Evolutionary conservation across 2,113 vertebrate genomes (phyloP).

Genomic region (Salminus brasiliensis): DNA sequence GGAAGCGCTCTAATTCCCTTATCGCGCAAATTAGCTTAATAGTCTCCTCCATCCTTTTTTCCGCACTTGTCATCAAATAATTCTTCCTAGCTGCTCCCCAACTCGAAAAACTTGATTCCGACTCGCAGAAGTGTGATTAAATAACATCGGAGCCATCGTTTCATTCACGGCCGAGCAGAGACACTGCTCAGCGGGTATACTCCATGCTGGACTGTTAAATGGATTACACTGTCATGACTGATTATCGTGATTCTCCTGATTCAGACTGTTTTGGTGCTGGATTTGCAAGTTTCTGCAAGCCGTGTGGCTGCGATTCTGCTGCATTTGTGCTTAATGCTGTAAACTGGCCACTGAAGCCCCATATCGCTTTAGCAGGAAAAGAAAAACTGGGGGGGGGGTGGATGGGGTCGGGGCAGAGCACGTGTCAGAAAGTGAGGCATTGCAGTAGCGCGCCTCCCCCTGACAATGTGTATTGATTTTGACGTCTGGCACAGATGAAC

Average conservation of each 20-base stretch:
- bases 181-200: constrained; percentile 29
- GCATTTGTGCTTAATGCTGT: constrained; percentile 37
- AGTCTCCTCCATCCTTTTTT: constrained; percentile 5
- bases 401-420: neutral
- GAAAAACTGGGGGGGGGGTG: neutral
- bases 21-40: constrained; percentile 37
- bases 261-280: constrained; percentile 37
- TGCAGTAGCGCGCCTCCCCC: constrained; percentile 25
- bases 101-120: constrained; percentile 17
- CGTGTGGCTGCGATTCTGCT: constrained; percentile 29
- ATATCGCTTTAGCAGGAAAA: constrained; percentile 20
- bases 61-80: constrained; percentile 31
- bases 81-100: neutral
- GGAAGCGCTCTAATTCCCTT: constrained; percentile 29
- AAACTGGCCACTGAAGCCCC: constrained; percentile 32
- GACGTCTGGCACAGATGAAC: constrained; percentile 54
- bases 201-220: constrained; percentile 44
- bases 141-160: constrained; percentile 36
- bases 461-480: constrained; percentile 60
- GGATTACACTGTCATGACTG: constrained; percentile 49
- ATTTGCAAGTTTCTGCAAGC: constrained; percentile 40
- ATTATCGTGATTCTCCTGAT: constrained; percentile 45
- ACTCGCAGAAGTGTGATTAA: constrained; percentile 21
- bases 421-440: constrained; percentile 35
- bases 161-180: constrained; percentile 31